Base-by-base conservation (phyloP, 2,113 vertebrate genomes). In the Sceloporus tristichus region DNA sequence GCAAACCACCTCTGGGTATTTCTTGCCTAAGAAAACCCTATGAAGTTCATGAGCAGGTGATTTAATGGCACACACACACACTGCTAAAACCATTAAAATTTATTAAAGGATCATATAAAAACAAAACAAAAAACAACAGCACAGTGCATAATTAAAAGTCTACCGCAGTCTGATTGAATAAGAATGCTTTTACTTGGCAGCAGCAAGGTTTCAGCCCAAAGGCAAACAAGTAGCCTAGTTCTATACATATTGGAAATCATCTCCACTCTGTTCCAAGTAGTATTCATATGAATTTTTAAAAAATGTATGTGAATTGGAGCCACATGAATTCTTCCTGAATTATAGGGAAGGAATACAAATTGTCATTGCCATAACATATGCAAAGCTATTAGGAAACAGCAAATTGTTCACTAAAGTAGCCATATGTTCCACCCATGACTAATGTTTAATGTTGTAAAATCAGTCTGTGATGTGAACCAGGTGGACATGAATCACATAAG, bases 361-460 rank as follows among this genome's bases (percentile, higher is more conserved):
- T 6, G n/a, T 21, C 4, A 48, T 21, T 48, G 27, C 18, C 25
- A 21, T 78, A 68, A 48, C 21, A 25, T 3, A 66, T 48, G 10
- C 14, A 78, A 19, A 14, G 34, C n/a, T 74, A 76, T 29, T 68
- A 66, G 23, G 42, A 56, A 48, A 78, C 19, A 66, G 85, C 79
- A 75, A 42, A 82, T 21, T 66, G 8, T 81, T n/a, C 85, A 40
- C 80, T 79, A 73, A 85, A 38, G 1, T 29, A 38, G 13, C 92
- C 91, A 82, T 29, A 83, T 42, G 54, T 93, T 94, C 79, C 77
- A 91, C 81, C 82, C 79, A 48, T 65, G 62, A 85, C 62, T 85
- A 29, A 83, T 62, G 87, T 91, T 92, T 90, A 93, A 68, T 87
- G 70, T 91, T 95, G 79, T 81, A 85, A 81, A 89, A 87, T 59